Conservation (phyloP, 2,113 vertebrate genomes). For the Myotis davidii region DNA sequence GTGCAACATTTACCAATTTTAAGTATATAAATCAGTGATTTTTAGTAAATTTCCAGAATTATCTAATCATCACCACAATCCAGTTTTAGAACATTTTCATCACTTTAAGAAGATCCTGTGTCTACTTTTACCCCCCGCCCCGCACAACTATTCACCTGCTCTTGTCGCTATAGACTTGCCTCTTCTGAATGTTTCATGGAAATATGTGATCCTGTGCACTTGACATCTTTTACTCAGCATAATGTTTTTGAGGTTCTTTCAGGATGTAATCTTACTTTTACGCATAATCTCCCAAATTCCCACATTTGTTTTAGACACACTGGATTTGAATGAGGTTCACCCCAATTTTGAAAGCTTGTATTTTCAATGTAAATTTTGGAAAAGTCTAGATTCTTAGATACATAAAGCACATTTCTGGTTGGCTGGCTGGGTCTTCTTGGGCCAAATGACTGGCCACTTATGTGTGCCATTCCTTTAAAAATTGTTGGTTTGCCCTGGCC, state of each 20-base stretch:
- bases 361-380: not conserved
- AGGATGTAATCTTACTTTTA: conserved; percentile 13
- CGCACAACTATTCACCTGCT: not conserved
- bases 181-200: not conserved
- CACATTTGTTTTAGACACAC: not conserved
- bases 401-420: not conserved
- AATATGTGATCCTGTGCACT: not conserved
- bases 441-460: not conserved
- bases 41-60: not conserved
- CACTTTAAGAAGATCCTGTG: not conserved
- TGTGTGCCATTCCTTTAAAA: not conserved
- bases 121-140: not conserved
- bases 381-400: not conserved
- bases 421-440: not conserved
- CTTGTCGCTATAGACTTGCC: not conserved
- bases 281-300: not conserved
- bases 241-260: not conserved
- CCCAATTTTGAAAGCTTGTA: not conserved
- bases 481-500: not conserved
- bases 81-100: not conserved
- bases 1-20: not conserved
- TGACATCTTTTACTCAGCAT: not conserved
- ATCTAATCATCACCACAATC: not conserved
- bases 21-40: not conserved
- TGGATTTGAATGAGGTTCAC: not conserved